Conservation (phyloP, 2,113 vertebrate genomes). For the Pachypanchax playfairii region DNA sequence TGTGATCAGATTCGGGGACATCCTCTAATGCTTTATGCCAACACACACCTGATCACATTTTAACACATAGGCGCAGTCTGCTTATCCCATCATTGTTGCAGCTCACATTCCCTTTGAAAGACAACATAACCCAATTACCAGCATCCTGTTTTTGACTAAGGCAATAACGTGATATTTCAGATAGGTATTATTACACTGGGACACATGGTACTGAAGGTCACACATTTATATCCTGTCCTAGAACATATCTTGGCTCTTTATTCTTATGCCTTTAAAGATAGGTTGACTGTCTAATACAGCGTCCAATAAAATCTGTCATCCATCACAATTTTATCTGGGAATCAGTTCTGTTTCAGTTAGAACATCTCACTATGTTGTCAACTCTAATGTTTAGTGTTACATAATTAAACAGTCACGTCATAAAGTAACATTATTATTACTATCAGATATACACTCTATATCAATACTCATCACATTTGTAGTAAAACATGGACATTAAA, state of each 20-base stretch:
- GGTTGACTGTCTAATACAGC: conserved; percentile 14
- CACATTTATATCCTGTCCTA: conserved; percentile 26
- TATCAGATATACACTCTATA: neutral
- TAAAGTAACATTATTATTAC: neutral
- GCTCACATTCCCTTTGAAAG: conserved; percentile 62
- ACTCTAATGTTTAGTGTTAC: conserved; percentile 5
- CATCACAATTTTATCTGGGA: conserved; percentile 22
- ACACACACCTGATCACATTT: conserved; percentile 55
- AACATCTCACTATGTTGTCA: neutral
- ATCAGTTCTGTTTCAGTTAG: neutral
- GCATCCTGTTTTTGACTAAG: conserved; percentile 59
- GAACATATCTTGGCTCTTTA: conserved; percentile 10
- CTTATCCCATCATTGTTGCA: conserved; percentile 55
- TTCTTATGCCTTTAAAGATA: conserved; percentile 22
- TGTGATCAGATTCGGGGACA: conserved; percentile 59
- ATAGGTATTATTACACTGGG: conserved; percentile 36
- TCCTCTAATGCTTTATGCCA: conserved; percentile 46
- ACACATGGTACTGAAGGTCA: conserved; percentile 41
- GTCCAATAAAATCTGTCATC: conserved; percentile 35
- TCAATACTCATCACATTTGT: neutral
- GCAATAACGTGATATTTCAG: conserved; percentile 31
- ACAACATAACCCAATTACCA: conserved; percentile 66
- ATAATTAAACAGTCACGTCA: neutral
- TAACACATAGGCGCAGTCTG: conserved; percentile 50
- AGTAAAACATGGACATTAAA: too few species aligned